Evolutionary conservation across 2,888 invertebrate species (phyloP), one percentile per base, ranked within the genome.

Genomic region (Rugalucina vietnamica): DNA sequence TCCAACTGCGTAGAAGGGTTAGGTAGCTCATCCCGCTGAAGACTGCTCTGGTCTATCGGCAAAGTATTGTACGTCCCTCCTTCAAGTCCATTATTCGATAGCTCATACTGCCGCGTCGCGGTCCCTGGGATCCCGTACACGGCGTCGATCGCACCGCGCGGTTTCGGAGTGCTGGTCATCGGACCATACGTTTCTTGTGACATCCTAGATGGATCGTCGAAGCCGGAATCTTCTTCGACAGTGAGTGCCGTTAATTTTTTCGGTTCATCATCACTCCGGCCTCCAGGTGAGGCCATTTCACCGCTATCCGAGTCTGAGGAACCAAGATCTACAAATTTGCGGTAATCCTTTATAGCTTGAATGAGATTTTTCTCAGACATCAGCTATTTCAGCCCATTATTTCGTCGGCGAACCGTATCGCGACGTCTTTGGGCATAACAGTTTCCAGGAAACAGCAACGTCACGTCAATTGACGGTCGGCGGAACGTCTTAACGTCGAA

Each of bases 291-390:
- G 10, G 36, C 37, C 65, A 65, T 65, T 27, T 34, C 60, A 21
- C 32, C 60, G 27, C 43, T 32, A 27, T 72, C 78, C n/a, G 78
- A 79, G 27, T 72, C 79, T 0, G 78, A 50, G 24, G 69, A 60
- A 4, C 50, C 74, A 5, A 27, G 39, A 70, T 77, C 74, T 18
- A 70, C 74, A 50, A 65, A 82, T 21, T 18, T 12, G 37, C 77
- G 43, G n/a, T 36, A 72, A 0, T 54, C 24, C 49, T 81, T 54
- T 43, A 81, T 77, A 8, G 43, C 36, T 12, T 81, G 72, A 32
- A 81, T 43, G 10, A 81, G 27, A 18, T 60, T 65, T 21, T 39
- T 54, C n/a, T 79, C 43, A 43, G 43, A 43, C 34, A 29, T 65
- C 32, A 32, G 34, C 32, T 1, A 34, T 65, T 34, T 65, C 5